Conservation (phyloP, 2,797 vertebrate species). For the Sebastes matsubarae region DNA sequence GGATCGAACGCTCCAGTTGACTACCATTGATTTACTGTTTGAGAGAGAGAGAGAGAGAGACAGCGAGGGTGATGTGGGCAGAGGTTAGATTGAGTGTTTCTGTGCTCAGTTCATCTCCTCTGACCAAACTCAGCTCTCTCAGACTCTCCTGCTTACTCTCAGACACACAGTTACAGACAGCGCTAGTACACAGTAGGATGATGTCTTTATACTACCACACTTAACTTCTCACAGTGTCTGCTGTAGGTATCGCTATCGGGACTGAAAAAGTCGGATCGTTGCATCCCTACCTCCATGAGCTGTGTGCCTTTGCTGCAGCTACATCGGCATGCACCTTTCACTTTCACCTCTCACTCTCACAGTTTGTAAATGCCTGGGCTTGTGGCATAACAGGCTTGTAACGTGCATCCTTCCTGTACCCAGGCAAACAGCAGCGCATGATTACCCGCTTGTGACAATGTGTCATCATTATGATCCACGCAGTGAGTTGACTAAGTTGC, state of each 20-base stretch:
- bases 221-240: neutral
- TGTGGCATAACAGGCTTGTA: neutral
- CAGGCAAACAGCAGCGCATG: too few relatives aligned
- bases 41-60: slow-evolving; percentile 18
- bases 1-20: slow-evolving; percentile 70
- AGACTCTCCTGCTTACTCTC: neutral
- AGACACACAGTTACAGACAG: neutral
- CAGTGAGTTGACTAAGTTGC: neutral
- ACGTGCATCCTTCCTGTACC: too few relatives aligned
- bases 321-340: neutral
- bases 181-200: neutral
- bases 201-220: neutral
- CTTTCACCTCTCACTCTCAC: neutral
- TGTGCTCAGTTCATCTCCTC: slow-evolving; percentile 15
- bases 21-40: slow-evolving; percentile 69
- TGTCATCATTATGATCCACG: neutral
- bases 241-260: too few relatives aligned
- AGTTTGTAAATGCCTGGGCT: too few relatives aligned
- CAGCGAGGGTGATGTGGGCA: slow-evolving; percentile 2
- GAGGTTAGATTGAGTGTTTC: slow-evolving; percentile 33
- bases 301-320: neutral
- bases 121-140: slow-evolving; percentile 11
- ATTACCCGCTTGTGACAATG: neutral
- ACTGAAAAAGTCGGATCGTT: too few relatives aligned
- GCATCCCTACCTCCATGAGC: neutral